phyloP scores from a whole-genome alignment of 1,140 invertebrate species.

The Saccostrea cuccullata region DNA sequence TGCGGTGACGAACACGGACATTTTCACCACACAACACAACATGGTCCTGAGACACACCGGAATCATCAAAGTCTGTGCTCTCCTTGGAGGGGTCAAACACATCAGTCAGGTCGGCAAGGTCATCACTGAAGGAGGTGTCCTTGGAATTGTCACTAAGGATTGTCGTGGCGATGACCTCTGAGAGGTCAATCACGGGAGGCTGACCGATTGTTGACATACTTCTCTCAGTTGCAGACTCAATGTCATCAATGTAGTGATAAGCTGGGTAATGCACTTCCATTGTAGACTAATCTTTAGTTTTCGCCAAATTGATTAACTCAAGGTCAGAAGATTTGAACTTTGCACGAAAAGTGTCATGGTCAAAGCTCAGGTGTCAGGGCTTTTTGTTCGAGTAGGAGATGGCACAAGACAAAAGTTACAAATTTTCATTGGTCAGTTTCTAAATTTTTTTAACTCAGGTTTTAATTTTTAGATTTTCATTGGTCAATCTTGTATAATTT shows the following conservation, averaged over 20 bases:
- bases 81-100: slow-evolving; percentile 39
- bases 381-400: slow-evolving; percentile 17
- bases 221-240: neutral
- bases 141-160: slow-evolving; percentile 9
- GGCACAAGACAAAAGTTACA: neutral
- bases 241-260: slow-evolving; percentile 18
- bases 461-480: neutral
- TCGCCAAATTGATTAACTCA: neutral
- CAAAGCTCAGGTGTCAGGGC: slow-evolving; percentile 6
- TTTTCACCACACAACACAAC: slow-evolving; percentile 6
- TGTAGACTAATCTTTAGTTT: neutral
- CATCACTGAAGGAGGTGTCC: neutral
- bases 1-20: neutral
- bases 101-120: slow-evolving; percentile 26
- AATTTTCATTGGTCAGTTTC: slow-evolving; percentile 28
- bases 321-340: slow-evolving; percentile 14
- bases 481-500: neutral
- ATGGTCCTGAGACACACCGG: neutral
- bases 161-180: slow-evolving; percentile 20
- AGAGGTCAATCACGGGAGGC: slow-evolving; percentile 33
- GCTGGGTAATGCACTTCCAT: neutral
- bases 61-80: neutral
- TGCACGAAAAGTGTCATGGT: slow-evolving; percentile 1
- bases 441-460: slow-evolving; percentile 6
- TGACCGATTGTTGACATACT: neutral